A percentile compares a stretch with the other conserved stretches of the same genome.
Conservation (phyloP, 2,888 invertebrate species). For the Formica aserva region DNA sequence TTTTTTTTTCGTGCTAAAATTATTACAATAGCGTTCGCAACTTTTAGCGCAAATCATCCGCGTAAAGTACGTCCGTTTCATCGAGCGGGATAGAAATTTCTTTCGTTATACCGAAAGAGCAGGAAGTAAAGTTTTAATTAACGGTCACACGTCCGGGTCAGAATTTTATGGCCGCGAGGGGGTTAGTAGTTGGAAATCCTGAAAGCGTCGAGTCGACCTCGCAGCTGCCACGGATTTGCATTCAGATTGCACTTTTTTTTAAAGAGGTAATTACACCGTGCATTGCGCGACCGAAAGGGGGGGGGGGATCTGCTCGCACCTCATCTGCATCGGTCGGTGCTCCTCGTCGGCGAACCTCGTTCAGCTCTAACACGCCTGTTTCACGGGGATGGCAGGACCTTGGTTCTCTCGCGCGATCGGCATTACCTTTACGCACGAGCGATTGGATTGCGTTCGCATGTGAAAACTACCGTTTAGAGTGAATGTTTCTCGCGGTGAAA, state of each 20-base stretch:
- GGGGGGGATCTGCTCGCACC: constrained; percentile 34
- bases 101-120: constrained; percentile 77
- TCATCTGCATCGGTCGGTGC: constrained; percentile 64
- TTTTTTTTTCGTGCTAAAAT: background rate
- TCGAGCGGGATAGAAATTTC: constrained; percentile 73
- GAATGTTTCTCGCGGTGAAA: background rate
- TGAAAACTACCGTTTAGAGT: background rate
- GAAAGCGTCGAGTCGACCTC: constrained; percentile 78
- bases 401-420: background rate
- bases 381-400: constrained; percentile 5
- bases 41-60: constrained; percentile 42
- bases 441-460: background rate
- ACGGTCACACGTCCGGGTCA: constrained; percentile 80
- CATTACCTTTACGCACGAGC: background rate
- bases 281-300: constrained; percentile 54
- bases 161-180: constrained; percentile 73
- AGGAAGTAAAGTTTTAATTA: constrained; percentile 83
- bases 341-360: constrained; percentile 29
- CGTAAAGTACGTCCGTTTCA: constrained; percentile 58
- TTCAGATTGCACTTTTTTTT: constrained; percentile 83
- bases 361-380: constrained; percentile 30
- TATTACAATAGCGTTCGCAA: background rate
- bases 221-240: constrained; percentile 84
- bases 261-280: constrained; percentile 80
- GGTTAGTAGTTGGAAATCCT: constrained; percentile 75